Evolutionary conservation across 2,113 vertebrate species (phyloP), one percentile per base, ranked within the genome.

Genomic region (Tachysurus fulvidraco): DNA sequence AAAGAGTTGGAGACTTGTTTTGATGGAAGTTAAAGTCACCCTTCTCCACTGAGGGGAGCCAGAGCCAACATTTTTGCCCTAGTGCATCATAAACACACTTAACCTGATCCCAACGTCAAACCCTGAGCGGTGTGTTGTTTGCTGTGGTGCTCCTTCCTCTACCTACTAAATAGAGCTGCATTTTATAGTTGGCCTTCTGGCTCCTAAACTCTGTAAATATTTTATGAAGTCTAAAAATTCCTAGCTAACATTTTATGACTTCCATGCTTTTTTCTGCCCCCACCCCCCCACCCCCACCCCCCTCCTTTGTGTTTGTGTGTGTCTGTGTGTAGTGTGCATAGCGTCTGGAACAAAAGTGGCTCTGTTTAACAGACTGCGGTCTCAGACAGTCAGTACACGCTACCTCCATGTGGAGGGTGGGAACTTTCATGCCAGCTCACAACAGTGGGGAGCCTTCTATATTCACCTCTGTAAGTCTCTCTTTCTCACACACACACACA

Each of bases 301-400:
- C 57, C 79, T 65, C 46, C 50, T 8, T 14, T 80, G 41, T 84
- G 13, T 79, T 5, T 79, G 19, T 79, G 52, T 28, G 0, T 84
- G 30, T 86, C 14, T 83, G 12, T 90, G 59, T 93, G n/a, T 95
- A 99, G 98, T 99, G 91, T 99, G 98, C 93, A 99, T 99, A 90
- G 98, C 98, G 11, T 99, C 98, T 89, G 98, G 98, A 94, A 99
- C 98, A 89, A 99, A 99, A 94, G 98, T 99, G 95, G 98, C 98
- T 86, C 95, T 99, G 91, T 99, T 99, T 94, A 99, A 99, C 94
- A 96, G 98, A 89, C 97, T 99, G 91, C 96, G 98, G 88, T 99
- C 98, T 64, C 98, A 99, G 94, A 99, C 98, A 19, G 98, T 99
- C 94, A 99, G 98, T 92, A 99, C 98, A 65, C 96, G 98, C 92